A percentile compares a stretch with the other conserved stretches of the same genome.
phyloP scores from a whole-genome alignment of 2,113 vertebrate species.

The Stomatorhinus ivindoensis region DNA sequence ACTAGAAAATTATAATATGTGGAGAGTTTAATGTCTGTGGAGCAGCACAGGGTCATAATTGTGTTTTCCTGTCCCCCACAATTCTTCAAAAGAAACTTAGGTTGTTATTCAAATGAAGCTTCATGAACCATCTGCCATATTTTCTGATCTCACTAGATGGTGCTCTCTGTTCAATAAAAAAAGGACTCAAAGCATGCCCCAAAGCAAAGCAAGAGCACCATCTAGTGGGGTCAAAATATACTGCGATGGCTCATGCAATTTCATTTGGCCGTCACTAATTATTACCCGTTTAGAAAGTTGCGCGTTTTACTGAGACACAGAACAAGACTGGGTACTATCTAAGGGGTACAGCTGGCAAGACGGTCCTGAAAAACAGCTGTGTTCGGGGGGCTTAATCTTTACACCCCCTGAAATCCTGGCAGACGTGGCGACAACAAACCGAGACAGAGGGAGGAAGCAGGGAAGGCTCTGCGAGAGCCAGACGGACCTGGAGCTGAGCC shows the following conservation, averaged over 20 bases:
- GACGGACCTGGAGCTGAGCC: constrained; percentile 71
- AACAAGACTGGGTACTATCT: not conserved
- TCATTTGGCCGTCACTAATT: not conserved
- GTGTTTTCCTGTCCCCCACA: not conserved
- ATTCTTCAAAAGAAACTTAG: not conserved
- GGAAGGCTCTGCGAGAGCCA: not conserved
- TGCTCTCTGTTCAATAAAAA: not conserved
- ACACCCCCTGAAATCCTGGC: not conserved
- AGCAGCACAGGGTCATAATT: not conserved
- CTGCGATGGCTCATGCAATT: not conserved
- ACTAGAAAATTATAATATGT: not conserved
- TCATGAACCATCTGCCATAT: not conserved
- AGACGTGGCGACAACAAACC: not conserved
- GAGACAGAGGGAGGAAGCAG: not conserved
- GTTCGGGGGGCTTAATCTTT: not conserved
- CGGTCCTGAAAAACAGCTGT: not conserved
- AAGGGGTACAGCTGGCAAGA: not conserved
- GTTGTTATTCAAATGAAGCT: not conserved
- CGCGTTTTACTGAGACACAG: not conserved
- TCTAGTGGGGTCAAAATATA: not conserved
- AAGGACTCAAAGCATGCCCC: not conserved
- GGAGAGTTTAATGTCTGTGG: not conserved
- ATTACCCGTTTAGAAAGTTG: not conserved
- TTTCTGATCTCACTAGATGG: not conserved
- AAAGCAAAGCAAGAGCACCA: not conserved